Evolutionary conservation across 2,113 vertebrate genomes (phyloP), one percentile per base, ranked within the genome.

Genomic region (Psophia crepitans): DNA sequence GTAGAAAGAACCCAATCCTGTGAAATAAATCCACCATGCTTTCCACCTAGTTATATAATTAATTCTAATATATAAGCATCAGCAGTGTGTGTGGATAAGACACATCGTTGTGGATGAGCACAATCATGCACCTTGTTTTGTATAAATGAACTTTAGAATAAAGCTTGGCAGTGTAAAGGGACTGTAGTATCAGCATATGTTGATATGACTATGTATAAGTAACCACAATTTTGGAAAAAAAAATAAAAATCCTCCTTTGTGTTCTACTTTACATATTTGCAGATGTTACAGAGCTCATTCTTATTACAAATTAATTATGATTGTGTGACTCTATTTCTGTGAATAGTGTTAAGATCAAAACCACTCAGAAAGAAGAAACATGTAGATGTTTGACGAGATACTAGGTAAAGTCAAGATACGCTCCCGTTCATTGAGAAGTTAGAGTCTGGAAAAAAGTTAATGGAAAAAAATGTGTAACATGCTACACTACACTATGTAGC

Each of bases 31-130:
- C n/a, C 32, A 70, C 21, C 27, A 17, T 69, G 15, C 7, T 82
- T 48, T 84, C n/a, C 32, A 54, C 15, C 2, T 53, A 48, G 6
- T 32, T 33, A 54, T 39, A 24, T 7, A 49, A 33, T 37, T 73
- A 51, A 60, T 89, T 74, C n/a, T 68, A 56, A 80, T 48, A 56
- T 37, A 68, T 15, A 78, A 54, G 11, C 28, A 66, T 9, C 41
- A 44, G 10, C 3, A 26, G n/a, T 68, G 5, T 63, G 12, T 66
- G 24, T 0, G 0, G 14, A 33, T 30, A 68, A 61, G n/a, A 35
- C 14, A 54, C 9, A 63, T 14, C 5, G 26, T 33, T 28, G 19
- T 37, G 32, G 56, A 80, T 32, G 64, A 66, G 8, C 13, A 41
- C 9, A 37, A 14, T 27, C 43, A 43, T 30, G n/a, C 51, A 49